Conservation (phyloP, 2,888 invertebrate genomes). For the Rotaria macrura region DNA sequence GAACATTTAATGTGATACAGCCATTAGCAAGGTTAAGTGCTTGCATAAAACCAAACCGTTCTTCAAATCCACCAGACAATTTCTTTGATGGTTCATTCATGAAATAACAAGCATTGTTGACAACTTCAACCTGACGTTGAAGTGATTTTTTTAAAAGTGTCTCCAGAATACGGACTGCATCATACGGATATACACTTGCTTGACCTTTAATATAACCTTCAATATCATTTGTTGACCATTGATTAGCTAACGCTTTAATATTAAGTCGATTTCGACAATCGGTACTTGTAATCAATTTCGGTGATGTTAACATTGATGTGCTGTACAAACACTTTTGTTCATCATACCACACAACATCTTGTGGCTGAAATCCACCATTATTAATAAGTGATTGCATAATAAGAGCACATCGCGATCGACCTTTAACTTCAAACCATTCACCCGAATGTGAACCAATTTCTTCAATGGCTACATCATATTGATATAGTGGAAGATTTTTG, state of each 20-base stretch:
- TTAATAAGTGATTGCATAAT: background rate
- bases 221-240: conserved; percentile 7
- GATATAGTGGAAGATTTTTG: background rate
- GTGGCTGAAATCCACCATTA: background rate
- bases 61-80: background rate
- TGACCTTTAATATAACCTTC: background rate
- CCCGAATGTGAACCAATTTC: background rate
- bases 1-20: background rate
- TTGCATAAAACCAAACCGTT: background rate
- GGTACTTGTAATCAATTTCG: background rate
- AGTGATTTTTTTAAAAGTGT: background rate
- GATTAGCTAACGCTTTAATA: background rate
- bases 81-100: background rate
- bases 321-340: background rate
- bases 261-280: background rate
- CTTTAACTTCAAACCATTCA: background rate
- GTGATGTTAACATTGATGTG: background rate
- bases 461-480: background rate
- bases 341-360: background rate
- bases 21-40: background rate
- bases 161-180: background rate
- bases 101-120: background rate
- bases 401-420: background rate
- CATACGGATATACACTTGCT: background rate
- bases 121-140: background rate